Base-by-base conservation (phyloP, 2,113 vertebrate species). In the Sceloporus tristichus region DNA sequence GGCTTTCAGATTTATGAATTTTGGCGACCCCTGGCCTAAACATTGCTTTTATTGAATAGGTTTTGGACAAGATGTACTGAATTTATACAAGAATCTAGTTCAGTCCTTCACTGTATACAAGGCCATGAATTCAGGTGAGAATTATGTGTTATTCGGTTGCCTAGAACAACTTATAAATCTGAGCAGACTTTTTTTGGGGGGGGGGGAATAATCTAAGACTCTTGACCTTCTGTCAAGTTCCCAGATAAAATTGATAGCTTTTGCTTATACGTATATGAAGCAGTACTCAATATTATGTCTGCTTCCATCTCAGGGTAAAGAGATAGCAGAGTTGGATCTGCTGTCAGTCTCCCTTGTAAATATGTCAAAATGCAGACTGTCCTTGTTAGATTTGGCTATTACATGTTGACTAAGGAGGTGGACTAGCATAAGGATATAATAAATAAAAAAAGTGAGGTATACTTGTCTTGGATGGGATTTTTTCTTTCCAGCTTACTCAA, bases 401-500 rank as follows among this genome's bases (percentile, higher is more conserved):
- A 92, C 18, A 77, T 93, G 90, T 95, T 90, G 89, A 93, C 86
- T 86, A 88, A 95, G 89, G 74, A 93, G 76, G 86, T 54, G 40
- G 93, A 94, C 75, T 75, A 92, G 91, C 91, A 92, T 87, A 94
- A 0, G 3, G 94, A 96, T 95, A 93, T 85, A 75, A 95, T 92
- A 95, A 96, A 96, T 95, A 88, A 79, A 93, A 48, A 68, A 95
- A 95, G 75, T 89, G 91, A 96, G 92, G 93, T 94, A 93, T 93
- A 89, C 91, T 95, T 95, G 89, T 95, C 92, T 95, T 95, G 91
- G 40, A 21, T 91, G 86, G 87, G 96, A 95, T 94, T 95, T 96
- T 87, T 70, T 81, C 53, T 96, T 97, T 97, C 95, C 95, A 91
- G 93, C 91, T 94, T 94, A 96, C 93, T 86, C 89, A 94, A 95